Base-by-base conservation (phyloP, 2,113 vertebrate species). In the Etheostoma spectabile region DNA sequence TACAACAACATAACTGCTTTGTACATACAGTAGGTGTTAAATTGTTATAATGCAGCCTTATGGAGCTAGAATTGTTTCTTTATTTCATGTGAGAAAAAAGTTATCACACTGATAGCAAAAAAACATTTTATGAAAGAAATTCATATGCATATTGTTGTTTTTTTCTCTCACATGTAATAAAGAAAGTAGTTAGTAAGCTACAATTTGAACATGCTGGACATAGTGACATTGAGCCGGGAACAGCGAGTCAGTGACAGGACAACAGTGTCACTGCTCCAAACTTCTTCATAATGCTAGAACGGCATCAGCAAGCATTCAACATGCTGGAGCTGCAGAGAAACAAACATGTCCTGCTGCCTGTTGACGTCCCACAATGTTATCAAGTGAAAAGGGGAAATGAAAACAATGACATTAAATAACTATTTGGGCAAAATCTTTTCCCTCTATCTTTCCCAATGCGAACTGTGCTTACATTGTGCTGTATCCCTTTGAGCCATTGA, bases 381-480 rank as follows among this genome's bases (percentile, higher is more conserved):
- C 86, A 77, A 89, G 71, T 61, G 63, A 92, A 84, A 3, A 61
- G 67, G 56, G 89, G 88, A 91, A 93, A 84, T 80, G 67, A 69
- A 80, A 91, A 93, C 90, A 93, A 93, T 91, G 42, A 64, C 72
- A 88, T 91, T 88, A 88, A 93, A 91, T 87, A 91, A 90, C 80
- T 82, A 74, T 93, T 87, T 89, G 72, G 86, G 65, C 77, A 86
- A 76, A 86, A 88, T 78, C 67, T 52, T 86, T 90, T 87, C 22
- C 86, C 87, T 85, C 84, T 51, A 75, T 89, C 85, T 88, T 33
- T 69, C 62, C 61, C 66, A 49, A 65, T 49, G 81, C 3, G 0
- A 77, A 85, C 8, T 80, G 74, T 73, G 76, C 80, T 82, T 60
- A 82, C 86, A 92, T 91, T 91, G 87, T 93, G 69, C 73, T 16